Base-by-base conservation (phyloP, 2,888 invertebrate genomes). In the Mayetiola destructor region DNA sequence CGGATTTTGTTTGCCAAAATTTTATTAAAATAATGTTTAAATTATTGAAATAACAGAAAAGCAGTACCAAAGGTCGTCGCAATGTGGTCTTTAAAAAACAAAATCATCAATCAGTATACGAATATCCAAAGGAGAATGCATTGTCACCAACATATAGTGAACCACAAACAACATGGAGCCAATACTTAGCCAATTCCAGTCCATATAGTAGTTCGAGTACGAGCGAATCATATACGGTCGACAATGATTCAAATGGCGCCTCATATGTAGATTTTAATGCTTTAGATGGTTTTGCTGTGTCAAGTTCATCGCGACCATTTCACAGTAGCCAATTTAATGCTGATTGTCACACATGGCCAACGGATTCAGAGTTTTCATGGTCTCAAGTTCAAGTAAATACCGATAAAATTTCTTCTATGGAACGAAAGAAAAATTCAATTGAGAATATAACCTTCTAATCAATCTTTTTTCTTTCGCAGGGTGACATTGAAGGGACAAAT, bases 61-160 rank as follows among this genome's bases (percentile, higher is more conserved):
- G 16, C 20, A 80, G 80, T 64, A 75, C 73, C 68, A 82, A 82
- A 72, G 82, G 82, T 68, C 79, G 79, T 63, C 62, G 62, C 10
- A 62, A 57, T 53, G 88, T 88, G 53, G 84, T 83, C 73, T 88
- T 88, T 75, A 87, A 88, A 67, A 82, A 85, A 56, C 86, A 87
- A 72, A 84, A 84, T 68, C 86, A 86, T 71, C 86, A 87, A 71
- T 85, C 85, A 67, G 85, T 88, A 60, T 88, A 87, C 70, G 86
- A 88, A 71, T 88, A 88, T 73, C 88, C 88, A 55, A 80, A 84
- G 64, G 87, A 87, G 71, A 78, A 77, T 23, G 48, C 58, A 42
- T 42, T 63, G 14, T 62, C 64, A 32, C 62, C 64, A 56, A 59
- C 63, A 2, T 62, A 61, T 40, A 63, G 62, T 56, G 64, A 62